A percentile compares a stretch with the other conserved stretches of the same genome.
phyloP scores from a whole-genome alignment of 2,797 vertebrate genomes.

The Scyliorhinus canicula region DNA sequence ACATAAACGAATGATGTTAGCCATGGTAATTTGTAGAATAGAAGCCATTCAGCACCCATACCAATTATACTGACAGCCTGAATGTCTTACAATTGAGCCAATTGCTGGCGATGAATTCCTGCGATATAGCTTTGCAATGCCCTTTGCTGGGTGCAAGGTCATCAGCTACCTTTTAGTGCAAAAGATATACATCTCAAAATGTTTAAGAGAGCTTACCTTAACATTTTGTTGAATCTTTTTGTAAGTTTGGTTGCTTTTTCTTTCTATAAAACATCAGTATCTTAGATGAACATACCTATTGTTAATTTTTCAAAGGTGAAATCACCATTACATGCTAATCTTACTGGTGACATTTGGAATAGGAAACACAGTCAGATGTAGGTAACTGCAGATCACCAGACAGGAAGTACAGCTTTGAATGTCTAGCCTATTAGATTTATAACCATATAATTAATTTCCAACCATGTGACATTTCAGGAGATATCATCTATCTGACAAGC shows the following conservation, averaged over 20 bases:
- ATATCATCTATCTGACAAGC: neutral
- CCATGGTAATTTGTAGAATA: neutral
- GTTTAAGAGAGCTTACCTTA: neutral
- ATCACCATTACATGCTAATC: neutral
- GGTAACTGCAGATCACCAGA: neutral
- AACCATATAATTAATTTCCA: neutral
- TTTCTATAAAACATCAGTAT: neutral
- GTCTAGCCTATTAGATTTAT: neutral
- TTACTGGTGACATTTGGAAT: neutral
- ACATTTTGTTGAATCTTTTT: neutral
- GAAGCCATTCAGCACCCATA: neutral
- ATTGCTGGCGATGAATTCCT: neutral
- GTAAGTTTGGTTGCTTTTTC: neutral
- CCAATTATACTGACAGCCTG: constrained; percentile 8
- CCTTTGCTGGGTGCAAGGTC: neutral
- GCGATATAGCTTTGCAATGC: neutral
- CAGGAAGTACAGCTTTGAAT: neutral
- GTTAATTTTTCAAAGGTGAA: neutral
- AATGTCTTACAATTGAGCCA: neutral
- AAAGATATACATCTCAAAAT: neutral
- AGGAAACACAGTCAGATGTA: neutral
- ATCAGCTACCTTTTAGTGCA: neutral
- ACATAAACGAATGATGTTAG: neutral
- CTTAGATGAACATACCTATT: no score
- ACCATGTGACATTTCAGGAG: neutral